Conservation (phyloP, 2,113 vertebrate genomes). For the Micronycteris hirsuta region DNA sequence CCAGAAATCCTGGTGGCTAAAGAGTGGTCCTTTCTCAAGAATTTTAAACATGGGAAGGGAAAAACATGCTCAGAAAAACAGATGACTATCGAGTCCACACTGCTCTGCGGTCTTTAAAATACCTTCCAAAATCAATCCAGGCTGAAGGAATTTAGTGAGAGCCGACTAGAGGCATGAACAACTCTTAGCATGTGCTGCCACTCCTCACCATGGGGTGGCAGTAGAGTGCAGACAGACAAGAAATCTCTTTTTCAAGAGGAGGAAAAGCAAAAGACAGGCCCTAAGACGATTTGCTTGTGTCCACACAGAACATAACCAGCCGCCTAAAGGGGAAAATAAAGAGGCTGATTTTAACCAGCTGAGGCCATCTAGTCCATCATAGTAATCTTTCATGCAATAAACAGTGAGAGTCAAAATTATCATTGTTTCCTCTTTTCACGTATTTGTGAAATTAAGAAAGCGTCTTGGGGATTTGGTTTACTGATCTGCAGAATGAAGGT, state of each 20-base stretch:
- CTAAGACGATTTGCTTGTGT: neutral
- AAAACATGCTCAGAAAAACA: neutral
- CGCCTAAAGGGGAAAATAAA: neutral
- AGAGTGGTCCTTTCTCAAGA: neutral
- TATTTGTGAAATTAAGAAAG: neutral
- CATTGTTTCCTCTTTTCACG: neutral
- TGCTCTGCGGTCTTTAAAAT: constrained; percentile 19
- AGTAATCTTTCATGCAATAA: neutral
- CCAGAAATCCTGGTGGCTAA: neutral
- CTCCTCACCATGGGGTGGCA: neutral
- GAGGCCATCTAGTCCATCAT: neutral
- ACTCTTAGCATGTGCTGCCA: neutral
- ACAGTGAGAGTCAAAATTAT: neutral
- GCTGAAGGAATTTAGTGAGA: neutral
- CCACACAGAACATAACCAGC: neutral
- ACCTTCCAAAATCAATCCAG: constrained; percentile 7
- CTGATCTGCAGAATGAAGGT: neutral
- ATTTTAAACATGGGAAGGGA: constrained; percentile 11
- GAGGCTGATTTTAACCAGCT: neutral
- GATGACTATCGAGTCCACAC: neutral
- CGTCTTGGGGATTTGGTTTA: neutral
- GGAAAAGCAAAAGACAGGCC: neutral
- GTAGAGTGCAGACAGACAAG: neutral
- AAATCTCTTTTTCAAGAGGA: neutral
- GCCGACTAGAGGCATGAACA: neutral